Evolutionary conservation across 2,113 vertebrate genomes (phyloP), one percentile per base, ranked within the genome.

Genomic region (Plecturocebus donacophilus): DNA sequence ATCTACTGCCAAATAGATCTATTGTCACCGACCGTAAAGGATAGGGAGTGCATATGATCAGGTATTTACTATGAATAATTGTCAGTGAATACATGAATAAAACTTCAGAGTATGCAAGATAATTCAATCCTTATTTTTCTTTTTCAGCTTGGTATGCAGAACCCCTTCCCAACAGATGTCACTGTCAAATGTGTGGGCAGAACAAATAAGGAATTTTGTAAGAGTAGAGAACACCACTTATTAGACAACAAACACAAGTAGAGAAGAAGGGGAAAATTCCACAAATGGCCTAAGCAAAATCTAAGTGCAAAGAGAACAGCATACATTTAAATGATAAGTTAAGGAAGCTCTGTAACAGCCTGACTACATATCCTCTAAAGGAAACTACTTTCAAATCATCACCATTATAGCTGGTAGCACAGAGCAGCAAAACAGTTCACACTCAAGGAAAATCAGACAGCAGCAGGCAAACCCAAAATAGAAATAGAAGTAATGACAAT

Each of bases 401-500:
- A 87, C 56, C 56, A 58, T 86, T 73, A 81, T 14, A 94, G 45
- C 92, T 83, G 58, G 52, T 87, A 76, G 84, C 91, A 92, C 64
- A 96, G 90, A 96, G 56, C 5, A 85, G 87, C 80, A 87, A 81
- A 95, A 68, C 21, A 90, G n/a, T 95, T 86, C 87, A 85, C 83
- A 90, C 70, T 16, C 86, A 86, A 93, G 20, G n/a, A 84, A 97
- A 95, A 95, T 68, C 87, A 97, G 80, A 71, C 52, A 94, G 35
- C 40, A 79, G 66, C 79, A 95, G 73, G 19, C 87, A 95, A 90
- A 52, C 58, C 64, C 66, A 89, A 90, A 97, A 96, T 90, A 96
- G 97, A 96, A 97, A 94, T 40, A 92, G 91, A 97, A 97, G 94
- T 90, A 96, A 96, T 97, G 95, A 94, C 90, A 94, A 86, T 94